These are phyloP conservation scores for Belonocnema kinseyi DNA, from an alignment of 1,140 invertebrate genomes.

Conservation along the genomic window DNA sequence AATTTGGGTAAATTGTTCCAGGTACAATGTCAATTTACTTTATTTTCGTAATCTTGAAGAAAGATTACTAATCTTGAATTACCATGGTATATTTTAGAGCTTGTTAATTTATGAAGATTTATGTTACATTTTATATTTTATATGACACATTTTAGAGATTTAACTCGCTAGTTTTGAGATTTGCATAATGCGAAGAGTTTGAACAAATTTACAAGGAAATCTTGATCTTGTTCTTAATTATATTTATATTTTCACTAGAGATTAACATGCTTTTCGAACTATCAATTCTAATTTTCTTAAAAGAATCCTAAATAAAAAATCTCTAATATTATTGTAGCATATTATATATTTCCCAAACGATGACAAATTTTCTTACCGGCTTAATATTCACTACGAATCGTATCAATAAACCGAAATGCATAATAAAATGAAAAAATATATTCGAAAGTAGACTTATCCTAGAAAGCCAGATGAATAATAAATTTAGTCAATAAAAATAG, in stretches of 20 bases:
- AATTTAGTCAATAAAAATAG: not conserved
- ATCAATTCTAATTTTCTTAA: not conserved
- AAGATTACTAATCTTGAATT: not conserved
- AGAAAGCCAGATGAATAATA: not conserved
- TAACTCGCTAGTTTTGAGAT: not conserved
- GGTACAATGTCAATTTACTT: no score
- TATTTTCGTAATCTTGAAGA: no score
- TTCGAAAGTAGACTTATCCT: not conserved
- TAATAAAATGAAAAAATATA: not conserved
- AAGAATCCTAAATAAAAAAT: no score
- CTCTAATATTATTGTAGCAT: no score
- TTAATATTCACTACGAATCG: no score
- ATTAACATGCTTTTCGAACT: not conserved
- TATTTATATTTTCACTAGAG: no score
- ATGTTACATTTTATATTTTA: not conserved
- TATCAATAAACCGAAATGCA: no score
- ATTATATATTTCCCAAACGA: no score
- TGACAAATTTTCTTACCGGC: no score
- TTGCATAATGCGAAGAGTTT: constrained; percentile 7
- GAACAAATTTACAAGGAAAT: not conserved
- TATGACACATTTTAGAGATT: constrained; percentile 11
- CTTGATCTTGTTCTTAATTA: not conserved
- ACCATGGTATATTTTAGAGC: not conserved
- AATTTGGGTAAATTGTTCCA: no score
- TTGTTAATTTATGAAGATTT: not conserved